A percentile compares a stretch with the other conserved stretches of the same genome.
Evolutionary conservation across 2,797 vertebrate genomes (phyloP).

Genomic region (Falco novaeseelandiae): DNA sequence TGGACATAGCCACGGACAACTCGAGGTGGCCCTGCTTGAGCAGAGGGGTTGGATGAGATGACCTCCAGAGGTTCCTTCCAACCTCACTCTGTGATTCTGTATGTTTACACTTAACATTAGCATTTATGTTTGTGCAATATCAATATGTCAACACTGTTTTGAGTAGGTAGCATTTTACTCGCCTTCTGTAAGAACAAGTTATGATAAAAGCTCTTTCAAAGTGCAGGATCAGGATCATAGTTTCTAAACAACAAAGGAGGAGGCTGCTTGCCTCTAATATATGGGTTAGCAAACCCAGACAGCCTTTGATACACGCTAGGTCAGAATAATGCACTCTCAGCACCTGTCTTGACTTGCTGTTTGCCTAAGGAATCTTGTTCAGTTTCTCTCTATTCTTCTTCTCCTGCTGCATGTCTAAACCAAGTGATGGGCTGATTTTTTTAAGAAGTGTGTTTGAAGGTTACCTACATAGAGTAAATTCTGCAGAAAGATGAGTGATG

Average conservation of each 20-base stretch:
- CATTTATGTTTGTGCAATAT: not conserved
- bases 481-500: not conserved
- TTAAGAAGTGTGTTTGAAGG: not conserved
- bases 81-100: not conserved
- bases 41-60: not conserved
- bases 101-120: not conserved
- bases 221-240: not conserved
- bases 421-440: not conserved
- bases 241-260: not conserved
- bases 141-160: not conserved
- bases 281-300: not conserved
- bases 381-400: not conserved
- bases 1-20: not conserved
- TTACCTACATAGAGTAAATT: not conserved
- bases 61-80: not conserved
- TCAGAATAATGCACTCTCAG: not conserved
- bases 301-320: not conserved
- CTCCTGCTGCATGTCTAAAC: not conserved
- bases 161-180: not conserved
- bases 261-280: not conserved
- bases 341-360: not conserved
- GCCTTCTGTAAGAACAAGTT: not conserved
- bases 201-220: not conserved
- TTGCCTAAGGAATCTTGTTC: not conserved
- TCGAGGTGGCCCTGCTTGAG: not conserved